These are phyloP conservation scores for Rhodophaea formosa DNA, from an alignment of 2,888 invertebrate species.

Conservation along the genomic window DNA sequence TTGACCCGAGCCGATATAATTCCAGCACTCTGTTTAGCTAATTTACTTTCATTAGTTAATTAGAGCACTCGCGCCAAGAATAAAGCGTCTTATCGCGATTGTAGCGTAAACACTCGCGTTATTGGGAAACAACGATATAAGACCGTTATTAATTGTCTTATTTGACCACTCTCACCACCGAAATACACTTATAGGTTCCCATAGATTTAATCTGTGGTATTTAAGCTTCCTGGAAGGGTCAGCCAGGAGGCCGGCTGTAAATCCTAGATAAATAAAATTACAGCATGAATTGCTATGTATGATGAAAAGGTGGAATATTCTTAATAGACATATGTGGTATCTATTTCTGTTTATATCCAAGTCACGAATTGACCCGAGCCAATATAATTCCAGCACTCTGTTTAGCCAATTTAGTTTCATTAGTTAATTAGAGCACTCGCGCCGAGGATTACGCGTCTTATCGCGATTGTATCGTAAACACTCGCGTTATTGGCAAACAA, in stretches of 20 bases:
- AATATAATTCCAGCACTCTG: neutral
- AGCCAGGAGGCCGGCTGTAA: too few relatives aligned
- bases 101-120: neutral
- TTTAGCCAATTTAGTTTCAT: constrained; percentile 15
- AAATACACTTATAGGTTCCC: too few relatives aligned
- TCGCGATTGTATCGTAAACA: constrained; percentile 8
- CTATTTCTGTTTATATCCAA: too few relatives aligned
- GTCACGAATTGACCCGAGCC: neutral
- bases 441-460: neutral
- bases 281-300: too few relatives aligned
- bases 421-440: constrained; percentile 12
- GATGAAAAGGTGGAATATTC: too few relatives aligned
- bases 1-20: too few relatives aligned
- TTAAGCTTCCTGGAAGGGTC: too few relatives aligned
- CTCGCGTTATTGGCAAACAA: neutral
- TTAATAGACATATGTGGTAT: too few relatives aligned
- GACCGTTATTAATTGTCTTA: too few relatives aligned
- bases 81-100: constrained; percentile 6
- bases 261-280: too few relatives aligned
- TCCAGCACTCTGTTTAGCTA: neutral
- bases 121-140: neutral
- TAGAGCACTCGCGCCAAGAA: neutral
- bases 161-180: too few relatives aligned
- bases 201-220: too few relatives aligned
- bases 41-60: constrained; percentile 18